Conservation (phyloP, 2,888 invertebrate species). For the Bursaphelenchus okinawaensis region DNA sequence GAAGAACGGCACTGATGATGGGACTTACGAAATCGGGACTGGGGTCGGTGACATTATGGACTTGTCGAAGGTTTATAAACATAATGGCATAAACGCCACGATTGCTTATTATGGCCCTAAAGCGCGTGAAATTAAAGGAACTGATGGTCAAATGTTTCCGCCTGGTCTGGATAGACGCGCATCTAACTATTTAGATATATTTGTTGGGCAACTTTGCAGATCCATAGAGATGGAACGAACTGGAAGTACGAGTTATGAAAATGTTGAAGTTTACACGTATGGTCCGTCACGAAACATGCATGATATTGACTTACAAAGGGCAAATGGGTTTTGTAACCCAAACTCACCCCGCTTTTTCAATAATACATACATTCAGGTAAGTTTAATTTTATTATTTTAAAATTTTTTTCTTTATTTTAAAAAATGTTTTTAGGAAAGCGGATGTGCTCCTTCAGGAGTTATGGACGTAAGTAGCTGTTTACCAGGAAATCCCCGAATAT, state of each 20-base stretch:
- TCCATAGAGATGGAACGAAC: conserved; percentile 40
- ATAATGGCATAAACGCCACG: conserved; percentile 37
- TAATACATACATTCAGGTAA: conserved; percentile 39
- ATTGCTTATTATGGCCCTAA: conserved; percentile 38
- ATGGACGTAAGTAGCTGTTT: conserved; percentile 50
- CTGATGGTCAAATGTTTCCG: conserved; percentile 50
- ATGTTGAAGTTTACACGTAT: conserved; percentile 41
- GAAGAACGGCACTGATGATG: conserved; percentile 54
- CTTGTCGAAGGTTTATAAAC: conserved; percentile 48
- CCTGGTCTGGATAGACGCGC: conserved; percentile 30
- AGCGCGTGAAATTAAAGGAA: conserved; percentile 49
- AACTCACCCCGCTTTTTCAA: conserved; percentile 44
- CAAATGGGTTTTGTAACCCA: conserved; percentile 47
- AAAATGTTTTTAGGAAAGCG: conserved; percentile 26
- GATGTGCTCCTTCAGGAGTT: conserved; percentile 48
- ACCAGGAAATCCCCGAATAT: conserved; percentile 48
- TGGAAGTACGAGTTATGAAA: conserved; percentile 25
- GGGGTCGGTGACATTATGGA: conserved; percentile 32
- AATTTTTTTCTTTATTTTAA: too few relatives aligned
- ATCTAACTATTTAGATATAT: conserved; percentile 28
- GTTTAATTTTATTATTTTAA: conserved; percentile 8
- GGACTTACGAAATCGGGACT: conserved; percentile 46
- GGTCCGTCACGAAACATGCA: conserved; percentile 35
- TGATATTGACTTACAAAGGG: conserved; percentile 37
- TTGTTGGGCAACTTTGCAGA: conserved; percentile 44